Base-by-base conservation (phyloP, 2,888 invertebrate species). In the Drosophila percnosoma region DNA sequence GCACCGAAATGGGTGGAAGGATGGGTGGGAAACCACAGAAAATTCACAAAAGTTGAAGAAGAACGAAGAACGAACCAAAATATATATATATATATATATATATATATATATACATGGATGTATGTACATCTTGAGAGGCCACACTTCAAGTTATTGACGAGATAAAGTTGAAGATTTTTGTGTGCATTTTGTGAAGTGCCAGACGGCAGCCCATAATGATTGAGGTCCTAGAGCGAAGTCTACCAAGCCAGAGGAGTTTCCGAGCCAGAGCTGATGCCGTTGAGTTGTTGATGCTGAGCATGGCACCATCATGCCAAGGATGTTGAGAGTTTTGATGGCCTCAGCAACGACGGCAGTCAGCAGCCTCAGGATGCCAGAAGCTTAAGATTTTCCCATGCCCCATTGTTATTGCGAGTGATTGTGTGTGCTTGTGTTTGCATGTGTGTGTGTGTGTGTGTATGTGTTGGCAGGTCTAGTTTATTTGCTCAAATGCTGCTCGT, bases 111-210 rank as follows among this genome's bases (percentile, higher is more conserved):
- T n/a, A 34, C 2, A 15, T 45, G 45, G 15, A 15, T 45, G 45
- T 33, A 21, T 53, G 34, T 38, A 15, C n/a, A 57, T 57, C 57
- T 57, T 57, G 61, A 45, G 80, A 73, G 55, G 60, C 75, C 71
- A 78, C 72, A 71, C 83, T 78, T 87, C 79, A 89, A 85, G 87
- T 89, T 87, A 87, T 87, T 87, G 86, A 87, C 86, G 89, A 87
- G 89, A 87, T 87, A 87, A 89, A 89, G 88, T 87, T 87, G 89
- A 87, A 85, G 86, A 89, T 87, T 84, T 82, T 85, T 89, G 84
- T 86, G 85, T 89, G 85, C 89, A 87, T 87, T 87, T 86, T 88
- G 83, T 89, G 87, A 86, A 86, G 85, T 89, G 85, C 75, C 85
- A 73, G 86, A 73, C 75, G 73, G 80, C 68, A 83, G 72, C 72